phyloP scores from a whole-genome alignment of 1,140 invertebrate genomes.

The Littorina saxatilis region DNA sequence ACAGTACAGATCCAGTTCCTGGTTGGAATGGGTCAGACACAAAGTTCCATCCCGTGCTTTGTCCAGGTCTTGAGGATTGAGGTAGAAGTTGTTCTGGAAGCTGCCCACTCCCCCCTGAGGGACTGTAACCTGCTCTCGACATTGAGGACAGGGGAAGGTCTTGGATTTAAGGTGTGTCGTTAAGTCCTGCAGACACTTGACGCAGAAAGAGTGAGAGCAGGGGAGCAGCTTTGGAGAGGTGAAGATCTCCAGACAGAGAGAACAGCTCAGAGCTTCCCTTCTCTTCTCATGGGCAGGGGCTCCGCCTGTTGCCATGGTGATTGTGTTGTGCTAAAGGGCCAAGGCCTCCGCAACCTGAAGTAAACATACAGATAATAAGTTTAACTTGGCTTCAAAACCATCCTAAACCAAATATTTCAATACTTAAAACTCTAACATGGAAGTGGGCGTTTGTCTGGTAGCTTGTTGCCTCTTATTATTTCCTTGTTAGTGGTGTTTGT shows the following conservation, averaged over 20 bases:
- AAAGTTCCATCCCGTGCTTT: not conserved
- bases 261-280: not conserved
- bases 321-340: not conserved
- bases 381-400: no score
- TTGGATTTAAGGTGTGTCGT: not conserved
- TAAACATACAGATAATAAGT: no score
- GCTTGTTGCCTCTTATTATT: not conserved
- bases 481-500: no score
- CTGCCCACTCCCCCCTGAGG: not conserved
- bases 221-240: not conserved
- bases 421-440: not conserved
- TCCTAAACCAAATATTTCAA: no score
- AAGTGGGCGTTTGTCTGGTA: not conserved
- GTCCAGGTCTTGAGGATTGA: not conserved
- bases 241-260: constrained; percentile 24
- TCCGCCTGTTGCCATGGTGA: not conserved
- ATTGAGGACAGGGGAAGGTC: not conserved
- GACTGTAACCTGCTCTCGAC: not conserved
- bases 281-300: not conserved
- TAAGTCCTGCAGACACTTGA: not conserved
- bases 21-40: not conserved
- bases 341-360: no score
- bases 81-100: constrained; percentile 19
- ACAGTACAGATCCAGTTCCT: constrained; percentile 19
- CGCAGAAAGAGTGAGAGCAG: constrained; percentile 20